A percentile compares a stretch with the other conserved stretches of the same genome.
Evolutionary conservation across 1,140 invertebrate species (phyloP).

Genomic region (Drosophila baimaii): DNA sequence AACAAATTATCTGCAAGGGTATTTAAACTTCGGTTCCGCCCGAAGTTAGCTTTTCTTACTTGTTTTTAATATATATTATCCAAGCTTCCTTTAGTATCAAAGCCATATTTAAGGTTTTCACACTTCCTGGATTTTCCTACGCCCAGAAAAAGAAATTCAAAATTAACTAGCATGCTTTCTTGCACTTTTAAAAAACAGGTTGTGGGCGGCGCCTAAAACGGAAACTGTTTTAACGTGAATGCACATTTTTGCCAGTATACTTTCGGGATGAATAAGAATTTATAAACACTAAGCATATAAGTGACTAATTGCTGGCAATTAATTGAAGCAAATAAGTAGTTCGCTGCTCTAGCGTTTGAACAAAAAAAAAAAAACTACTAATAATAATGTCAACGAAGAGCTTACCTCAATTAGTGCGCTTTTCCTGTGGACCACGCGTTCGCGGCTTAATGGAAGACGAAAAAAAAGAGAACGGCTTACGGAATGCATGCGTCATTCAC

Average conservation of each 20-base stretch:
- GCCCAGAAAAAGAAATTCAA: too few relatives aligned
- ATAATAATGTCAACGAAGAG: conserved; percentile 1
- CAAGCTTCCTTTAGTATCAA: too few relatives aligned
- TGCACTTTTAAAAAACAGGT: background rate
- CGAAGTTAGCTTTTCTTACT: too few relatives aligned
- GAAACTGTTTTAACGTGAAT: background rate
- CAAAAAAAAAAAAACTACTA: background rate
- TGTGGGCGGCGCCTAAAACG: background rate
- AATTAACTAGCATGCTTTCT: background rate
- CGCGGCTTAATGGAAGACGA: conserved; percentile 8
- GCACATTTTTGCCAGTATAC: background rate
- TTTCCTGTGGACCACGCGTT: conserved; percentile 7
- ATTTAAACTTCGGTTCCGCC: too few relatives aligned
- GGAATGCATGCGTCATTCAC: conserved; percentile 10
- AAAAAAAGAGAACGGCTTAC: conserved; percentile 6
- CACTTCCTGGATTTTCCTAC: too few relatives aligned
- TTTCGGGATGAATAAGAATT: background rate
- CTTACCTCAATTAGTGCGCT: conserved; percentile 26
- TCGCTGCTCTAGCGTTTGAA: background rate
- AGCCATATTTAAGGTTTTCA: too few relatives aligned
- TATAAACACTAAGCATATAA: background rate
- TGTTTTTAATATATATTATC: too few relatives aligned
- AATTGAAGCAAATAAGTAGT: background rate
- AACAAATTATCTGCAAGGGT: too few relatives aligned
- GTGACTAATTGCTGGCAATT: conserved; percentile 15